Conservation (phyloP, 2,888 invertebrate species). For the Heliconius charithonia region DNA sequence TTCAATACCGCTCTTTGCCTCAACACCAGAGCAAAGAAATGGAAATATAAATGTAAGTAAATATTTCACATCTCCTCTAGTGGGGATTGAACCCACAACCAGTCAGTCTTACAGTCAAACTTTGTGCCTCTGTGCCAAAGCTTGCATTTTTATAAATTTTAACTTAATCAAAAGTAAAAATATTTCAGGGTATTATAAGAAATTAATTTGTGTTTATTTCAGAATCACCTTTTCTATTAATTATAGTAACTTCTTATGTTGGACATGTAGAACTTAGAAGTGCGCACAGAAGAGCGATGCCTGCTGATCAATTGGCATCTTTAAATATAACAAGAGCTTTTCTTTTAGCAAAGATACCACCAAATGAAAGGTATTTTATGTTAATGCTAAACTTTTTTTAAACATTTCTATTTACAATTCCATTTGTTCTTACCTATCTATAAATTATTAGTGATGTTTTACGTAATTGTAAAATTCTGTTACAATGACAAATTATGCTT, state of each 20-base stretch:
- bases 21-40: too few species aligned
- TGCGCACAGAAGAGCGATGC: conserved; percentile 87
- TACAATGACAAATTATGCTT: too few species aligned
- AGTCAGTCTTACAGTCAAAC: too few species aligned
- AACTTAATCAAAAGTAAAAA: not conserved
- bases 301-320: conserved; percentile 80
- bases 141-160: too few species aligned
- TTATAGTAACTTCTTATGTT: conserved; percentile 90
- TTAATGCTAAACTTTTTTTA: not conserved
- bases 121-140: too few species aligned
- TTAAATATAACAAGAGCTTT: conserved; percentile 87
- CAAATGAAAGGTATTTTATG: conserved; percentile 68
- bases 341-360: conserved; percentile 85
- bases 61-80: too few species aligned
- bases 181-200: not conserved
- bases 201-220: conserved; percentile 36
- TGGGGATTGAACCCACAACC: too few species aligned
- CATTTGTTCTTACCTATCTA: not conserved
- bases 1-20: too few species aligned
- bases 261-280: conserved; percentile 88
- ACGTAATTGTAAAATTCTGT: too few species aligned
- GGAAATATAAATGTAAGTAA: too few species aligned
- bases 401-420: not conserved
- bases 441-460: not conserved
- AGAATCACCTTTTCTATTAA: conserved; percentile 64